These are phyloP conservation scores for Thalassophryne amazonica DNA, from an alignment of 2,797 vertebrate genomes.

Conservation along the genomic window DNA sequence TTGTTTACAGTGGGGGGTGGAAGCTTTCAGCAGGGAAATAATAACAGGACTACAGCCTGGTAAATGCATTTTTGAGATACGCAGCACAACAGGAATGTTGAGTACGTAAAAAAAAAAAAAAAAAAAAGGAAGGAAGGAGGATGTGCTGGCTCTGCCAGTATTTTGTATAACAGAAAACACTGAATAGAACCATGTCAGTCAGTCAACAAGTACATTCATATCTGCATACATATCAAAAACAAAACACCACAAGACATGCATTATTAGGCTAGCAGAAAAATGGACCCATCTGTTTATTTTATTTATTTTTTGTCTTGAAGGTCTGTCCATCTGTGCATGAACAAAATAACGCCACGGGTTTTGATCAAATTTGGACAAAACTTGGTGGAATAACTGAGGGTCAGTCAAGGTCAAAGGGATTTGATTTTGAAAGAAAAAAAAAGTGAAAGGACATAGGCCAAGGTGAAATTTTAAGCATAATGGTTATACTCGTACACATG, in stretches of 20 bases:
- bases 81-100: conserved; percentile 49
- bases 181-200: conserved; percentile 1
- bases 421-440: conserved; percentile 18
- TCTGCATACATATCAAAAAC: conserved; percentile 33
- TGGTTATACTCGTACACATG: too few species aligned
- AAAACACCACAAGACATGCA: conserved; percentile 21
- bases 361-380: too few species aligned
- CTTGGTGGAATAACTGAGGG: too few species aligned
- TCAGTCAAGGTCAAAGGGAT: too few species aligned
- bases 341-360: too few species aligned
- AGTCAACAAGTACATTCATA: conserved; percentile 14
- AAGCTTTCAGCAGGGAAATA: conserved; percentile 58
- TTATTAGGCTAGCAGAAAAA: conserved; percentile 22
- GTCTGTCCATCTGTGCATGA: too few species aligned
- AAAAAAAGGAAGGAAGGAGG: not conserved
- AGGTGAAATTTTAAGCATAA: too few species aligned
- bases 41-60: conserved; percentile 49
- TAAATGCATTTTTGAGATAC: conserved; percentile 53
- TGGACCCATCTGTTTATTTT: conserved; percentile 27
- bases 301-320: conserved; percentile 32
- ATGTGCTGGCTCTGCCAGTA: conserved; percentile 2
- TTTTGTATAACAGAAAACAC: conserved; percentile 25
- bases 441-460: too few species aligned
- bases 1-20: conserved; percentile 50
- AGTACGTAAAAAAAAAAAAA: conserved; percentile 17